Conservation (phyloP, 2,888 invertebrate genomes). For the Sericinus montela region DNA sequence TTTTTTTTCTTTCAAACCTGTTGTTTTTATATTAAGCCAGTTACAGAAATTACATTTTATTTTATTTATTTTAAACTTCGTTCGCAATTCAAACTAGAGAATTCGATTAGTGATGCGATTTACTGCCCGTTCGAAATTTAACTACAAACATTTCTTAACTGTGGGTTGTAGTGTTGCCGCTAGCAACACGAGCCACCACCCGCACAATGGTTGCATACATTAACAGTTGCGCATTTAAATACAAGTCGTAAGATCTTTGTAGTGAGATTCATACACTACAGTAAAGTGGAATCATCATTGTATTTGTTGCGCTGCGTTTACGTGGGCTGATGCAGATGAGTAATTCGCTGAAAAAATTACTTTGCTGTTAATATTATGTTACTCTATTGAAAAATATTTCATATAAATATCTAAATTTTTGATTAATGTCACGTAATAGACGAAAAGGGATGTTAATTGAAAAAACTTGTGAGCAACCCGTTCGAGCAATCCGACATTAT, state of each 20-base stretch:
- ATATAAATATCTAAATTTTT: not conserved
- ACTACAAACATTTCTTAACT: not conserved
- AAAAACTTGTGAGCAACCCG: constrained; percentile 2
- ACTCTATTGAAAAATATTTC: not conserved
- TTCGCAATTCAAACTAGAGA: too few relatives aligned
- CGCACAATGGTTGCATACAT: constrained; percentile 28
- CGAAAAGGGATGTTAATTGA: constrained; percentile 10
- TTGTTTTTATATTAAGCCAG: too few relatives aligned
- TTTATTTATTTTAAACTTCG: too few relatives aligned
- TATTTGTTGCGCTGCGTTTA: constrained; percentile 25
- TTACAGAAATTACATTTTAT: too few relatives aligned
- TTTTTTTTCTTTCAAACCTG: too few relatives aligned
- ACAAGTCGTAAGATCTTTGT: constrained; percentile 18
- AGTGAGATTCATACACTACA: not conserved
- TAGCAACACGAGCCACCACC: constrained; percentile 3
- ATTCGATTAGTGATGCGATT: too few relatives aligned
- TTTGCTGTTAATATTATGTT: not conserved
- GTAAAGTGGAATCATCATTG: constrained; percentile 7
- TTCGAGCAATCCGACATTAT: constrained; percentile 2
- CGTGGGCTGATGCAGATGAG: constrained; percentile 38
- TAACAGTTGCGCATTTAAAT: constrained; percentile 25
- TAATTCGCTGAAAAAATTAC: constrained; percentile 10
- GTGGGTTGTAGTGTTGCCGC: not conserved
- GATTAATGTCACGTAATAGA: too few relatives aligned
- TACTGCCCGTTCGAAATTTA: too few relatives aligned